These are phyloP conservation scores for Cetonia aurata DNA, from an alignment of 2,888 invertebrate genomes.

Conservation along the genomic window DNA sequence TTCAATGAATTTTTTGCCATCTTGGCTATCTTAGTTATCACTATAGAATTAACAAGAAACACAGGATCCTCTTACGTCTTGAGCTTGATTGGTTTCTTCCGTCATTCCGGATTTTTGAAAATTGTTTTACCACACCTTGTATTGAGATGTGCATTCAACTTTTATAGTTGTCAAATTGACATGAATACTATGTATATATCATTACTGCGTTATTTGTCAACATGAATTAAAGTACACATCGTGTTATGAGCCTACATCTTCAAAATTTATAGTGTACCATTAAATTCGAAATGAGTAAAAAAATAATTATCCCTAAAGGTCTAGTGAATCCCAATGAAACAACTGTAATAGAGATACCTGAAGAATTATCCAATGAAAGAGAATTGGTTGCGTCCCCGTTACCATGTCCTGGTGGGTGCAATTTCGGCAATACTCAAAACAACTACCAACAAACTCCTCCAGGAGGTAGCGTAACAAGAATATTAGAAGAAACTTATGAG, in stretches of 20 bases:
- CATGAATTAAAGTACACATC: slow-evolving; percentile 12
- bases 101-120: too few species aligned
- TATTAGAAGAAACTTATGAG: not conserved
- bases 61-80: too few species aligned
- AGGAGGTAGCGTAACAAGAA: not conserved
- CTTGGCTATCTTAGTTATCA: too few species aligned
- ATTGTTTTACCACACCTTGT: too few species aligned
- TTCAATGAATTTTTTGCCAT: too few species aligned
- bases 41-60: too few species aligned
- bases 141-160: too few species aligned
- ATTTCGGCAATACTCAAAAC: not conserved
- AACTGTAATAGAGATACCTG: slow-evolving; percentile 57
- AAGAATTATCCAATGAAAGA: slow-evolving; percentile 48
- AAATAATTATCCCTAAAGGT: slow-evolving; percentile 56
- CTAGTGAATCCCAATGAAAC: slow-evolving; percentile 54
- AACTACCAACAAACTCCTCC: not conserved
- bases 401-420: not conserved
- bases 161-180: slow-evolving; percentile 28
- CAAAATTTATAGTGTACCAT: slow-evolving; percentile 6
- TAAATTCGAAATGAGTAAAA: slow-evolving; percentile 41
- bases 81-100: too few species aligned
- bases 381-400: slow-evolving; percentile 53
- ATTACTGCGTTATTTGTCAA: not conserved
- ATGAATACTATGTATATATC: not conserved
- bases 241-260: not conserved